phyloP scores from a whole-genome alignment of 2,888 invertebrate species.

The Sarcophaga variegata region DNA sequence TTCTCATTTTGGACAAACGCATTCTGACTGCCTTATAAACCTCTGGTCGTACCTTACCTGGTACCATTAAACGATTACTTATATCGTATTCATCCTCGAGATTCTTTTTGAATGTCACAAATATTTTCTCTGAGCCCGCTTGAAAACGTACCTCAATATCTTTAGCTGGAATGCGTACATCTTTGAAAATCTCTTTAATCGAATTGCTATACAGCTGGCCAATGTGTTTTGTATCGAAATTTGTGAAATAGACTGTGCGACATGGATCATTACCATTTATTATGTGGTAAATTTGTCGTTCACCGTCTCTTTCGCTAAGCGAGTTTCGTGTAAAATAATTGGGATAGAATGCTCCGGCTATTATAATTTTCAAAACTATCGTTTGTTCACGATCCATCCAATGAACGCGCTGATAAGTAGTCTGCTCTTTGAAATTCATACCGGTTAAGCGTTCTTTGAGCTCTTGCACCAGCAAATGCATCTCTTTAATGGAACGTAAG shows the following conservation, averaged over 20 bases:
- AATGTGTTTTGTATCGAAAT: constrained; percentile 86
- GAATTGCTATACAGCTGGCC: constrained; percentile 86
- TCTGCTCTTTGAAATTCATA: constrained; percentile 84
- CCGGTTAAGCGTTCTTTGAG: constrained; percentile 85
- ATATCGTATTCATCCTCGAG: constrained; percentile 72
- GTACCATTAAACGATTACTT: constrained; percentile 79
- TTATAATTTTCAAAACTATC: constrained; percentile 86
- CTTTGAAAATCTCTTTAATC: constrained; percentile 84
- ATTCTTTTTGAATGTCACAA: constrained; percentile 85
- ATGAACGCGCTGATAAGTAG: constrained; percentile 81
- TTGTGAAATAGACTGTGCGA: constrained; percentile 87
- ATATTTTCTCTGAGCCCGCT: constrained; percentile 85
- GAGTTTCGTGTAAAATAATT: constrained; percentile 89
- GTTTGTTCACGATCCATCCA: constrained; percentile 83
- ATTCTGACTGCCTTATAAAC: constrained; percentile 90
- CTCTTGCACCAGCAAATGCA: constrained; percentile 88
- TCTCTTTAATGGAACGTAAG: constrained; percentile 87
- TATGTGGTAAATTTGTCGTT: constrained; percentile 85
- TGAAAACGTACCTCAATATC: constrained; percentile 81
- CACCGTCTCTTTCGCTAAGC: constrained; percentile 84
- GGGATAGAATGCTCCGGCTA: constrained; percentile 91
- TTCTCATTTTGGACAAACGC: constrained; percentile 82
- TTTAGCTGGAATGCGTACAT: constrained; percentile 80
- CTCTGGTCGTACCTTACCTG: constrained; percentile 86
- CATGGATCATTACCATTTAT: constrained; percentile 90